A percentile compares a stretch with the other conserved stretches of the same genome.
Conservation (phyloP, 2,113 vertebrate species). For the Mola mola region DNA sequence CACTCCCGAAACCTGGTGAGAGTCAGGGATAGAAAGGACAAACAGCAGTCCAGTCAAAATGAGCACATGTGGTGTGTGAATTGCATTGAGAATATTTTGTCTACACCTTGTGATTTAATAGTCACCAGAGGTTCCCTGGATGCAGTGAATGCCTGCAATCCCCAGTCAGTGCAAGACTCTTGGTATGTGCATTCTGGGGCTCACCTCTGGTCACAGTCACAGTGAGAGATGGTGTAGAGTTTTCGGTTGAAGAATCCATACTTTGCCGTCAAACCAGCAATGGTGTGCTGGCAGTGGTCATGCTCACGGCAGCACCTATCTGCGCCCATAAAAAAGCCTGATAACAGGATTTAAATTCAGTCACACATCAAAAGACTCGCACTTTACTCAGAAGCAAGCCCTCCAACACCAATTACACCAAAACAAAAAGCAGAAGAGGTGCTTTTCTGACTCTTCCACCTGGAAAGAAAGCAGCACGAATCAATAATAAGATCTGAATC, state of each 20-base stretch:
- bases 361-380: not conserved
- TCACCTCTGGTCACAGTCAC: slow-evolving; percentile 89
- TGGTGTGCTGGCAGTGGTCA: slow-evolving; percentile 84
- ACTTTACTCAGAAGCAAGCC: not conserved
- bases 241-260: slow-evolving; percentile 88
- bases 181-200: slow-evolving; percentile 8
- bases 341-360: not conserved
- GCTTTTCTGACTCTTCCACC: too few species aligned
- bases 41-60: not conserved
- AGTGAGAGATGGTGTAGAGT: slow-evolving; percentile 88
- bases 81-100: too few species aligned
- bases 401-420: not conserved
- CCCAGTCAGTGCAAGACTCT: not conserved
- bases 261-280: slow-evolving; percentile 80
- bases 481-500: not conserved
- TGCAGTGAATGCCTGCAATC: slow-evolving; percentile 25
- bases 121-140: slow-evolving; percentile 30
- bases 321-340: slow-evolving; percentile 86
- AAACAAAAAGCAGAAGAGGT: too few species aligned
- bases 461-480: too few species aligned
- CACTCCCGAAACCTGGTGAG: slow-evolving; percentile 85
- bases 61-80: not conserved
- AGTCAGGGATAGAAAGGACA: not conserved
- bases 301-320: slow-evolving; percentile 92
- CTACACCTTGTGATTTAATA: not conserved